These are phyloP conservation scores for Tragopan temminckii DNA, from an alignment of 2,797 vertebrate species.

Conservation along the genomic window DNA sequence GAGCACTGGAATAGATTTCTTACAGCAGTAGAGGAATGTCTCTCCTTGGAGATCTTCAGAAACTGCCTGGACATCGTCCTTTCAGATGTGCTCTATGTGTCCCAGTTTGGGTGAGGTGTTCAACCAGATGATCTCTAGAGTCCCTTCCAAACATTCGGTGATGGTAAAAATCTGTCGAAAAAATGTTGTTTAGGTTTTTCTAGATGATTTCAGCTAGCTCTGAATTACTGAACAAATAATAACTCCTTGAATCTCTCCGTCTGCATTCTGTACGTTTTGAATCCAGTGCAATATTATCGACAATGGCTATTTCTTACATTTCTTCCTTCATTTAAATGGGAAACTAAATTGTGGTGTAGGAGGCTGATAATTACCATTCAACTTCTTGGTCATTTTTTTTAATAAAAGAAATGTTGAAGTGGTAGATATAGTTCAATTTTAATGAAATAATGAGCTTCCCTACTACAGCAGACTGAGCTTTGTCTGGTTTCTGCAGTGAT, in stretches of 20 bases:
- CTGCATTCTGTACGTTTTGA: not conserved
- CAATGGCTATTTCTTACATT: not conserved
- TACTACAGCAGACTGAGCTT: conserved; percentile 59
- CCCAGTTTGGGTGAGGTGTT: not conserved
- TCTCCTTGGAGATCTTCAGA: not conserved
- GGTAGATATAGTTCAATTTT: conserved; percentile 58
- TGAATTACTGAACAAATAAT: not conserved
- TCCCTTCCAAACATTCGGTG: not conserved
- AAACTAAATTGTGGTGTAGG: conserved; percentile 27
- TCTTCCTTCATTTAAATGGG: conserved; percentile 8
- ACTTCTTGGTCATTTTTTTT: conserved; percentile 56
- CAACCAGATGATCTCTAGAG: not conserved
- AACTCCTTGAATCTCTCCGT: not conserved
- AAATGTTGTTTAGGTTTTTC: not conserved
- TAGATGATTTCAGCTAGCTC: not conserved
- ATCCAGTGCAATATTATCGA: not conserved
- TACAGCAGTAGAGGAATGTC: not conserved
- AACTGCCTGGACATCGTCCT: not conserved
- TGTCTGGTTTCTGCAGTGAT: conserved; percentile 73
- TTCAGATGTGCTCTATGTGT: not conserved
- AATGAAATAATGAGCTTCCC: conserved; percentile 76
- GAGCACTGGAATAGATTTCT: not conserved
- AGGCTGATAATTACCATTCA: conserved; percentile 42
- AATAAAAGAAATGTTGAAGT: conserved; percentile 58
- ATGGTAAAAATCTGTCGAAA: not conserved